phyloP scores from a whole-genome alignment of 2,797 vertebrate genomes.

The Hippopotamyrus pictus region DNA sequence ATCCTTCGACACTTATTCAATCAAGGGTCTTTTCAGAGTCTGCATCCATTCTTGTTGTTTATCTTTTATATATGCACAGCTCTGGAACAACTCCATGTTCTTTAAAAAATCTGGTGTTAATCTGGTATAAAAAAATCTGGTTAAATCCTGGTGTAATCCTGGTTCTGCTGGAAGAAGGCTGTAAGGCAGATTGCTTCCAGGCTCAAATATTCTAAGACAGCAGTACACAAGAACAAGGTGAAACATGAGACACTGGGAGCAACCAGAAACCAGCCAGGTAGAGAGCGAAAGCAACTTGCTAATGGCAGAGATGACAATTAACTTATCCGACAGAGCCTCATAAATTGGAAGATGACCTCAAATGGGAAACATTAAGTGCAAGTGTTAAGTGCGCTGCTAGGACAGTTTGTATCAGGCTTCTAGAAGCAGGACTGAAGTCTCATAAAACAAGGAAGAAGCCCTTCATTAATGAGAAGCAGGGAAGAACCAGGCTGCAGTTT shows the following conservation, averaged over 20 bases:
- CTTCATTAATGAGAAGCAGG: not conserved
- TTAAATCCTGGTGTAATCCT: not conserved
- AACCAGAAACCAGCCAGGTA: not conserved
- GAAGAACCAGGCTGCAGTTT: not conserved
- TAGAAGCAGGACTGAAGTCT: not conserved
- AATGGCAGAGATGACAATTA: not conserved
- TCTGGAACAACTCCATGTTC: not conserved
- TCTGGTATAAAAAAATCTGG: not conserved
- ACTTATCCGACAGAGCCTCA: not conserved
- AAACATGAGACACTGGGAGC: not conserved
- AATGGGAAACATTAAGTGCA: not conserved
- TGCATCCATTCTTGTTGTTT: not conserved
- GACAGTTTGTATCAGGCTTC: not conserved
- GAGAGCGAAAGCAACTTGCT: not conserved
- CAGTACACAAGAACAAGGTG: not conserved
- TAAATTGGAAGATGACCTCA: not conserved
- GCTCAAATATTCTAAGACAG: not conserved
- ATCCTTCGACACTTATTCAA: not conserved
- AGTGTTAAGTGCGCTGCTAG: not conserved
- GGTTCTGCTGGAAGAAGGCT: not conserved
- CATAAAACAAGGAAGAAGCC: not conserved
- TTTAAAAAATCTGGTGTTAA: not conserved
- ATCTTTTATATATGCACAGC: not conserved
- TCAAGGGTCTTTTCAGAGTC: slow-evolving; percentile 3
- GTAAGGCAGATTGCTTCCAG: not conserved